Evolutionary conservation across 1,140 invertebrate genomes (phyloP).

Genomic region (Papilio aristodemus): DNA sequence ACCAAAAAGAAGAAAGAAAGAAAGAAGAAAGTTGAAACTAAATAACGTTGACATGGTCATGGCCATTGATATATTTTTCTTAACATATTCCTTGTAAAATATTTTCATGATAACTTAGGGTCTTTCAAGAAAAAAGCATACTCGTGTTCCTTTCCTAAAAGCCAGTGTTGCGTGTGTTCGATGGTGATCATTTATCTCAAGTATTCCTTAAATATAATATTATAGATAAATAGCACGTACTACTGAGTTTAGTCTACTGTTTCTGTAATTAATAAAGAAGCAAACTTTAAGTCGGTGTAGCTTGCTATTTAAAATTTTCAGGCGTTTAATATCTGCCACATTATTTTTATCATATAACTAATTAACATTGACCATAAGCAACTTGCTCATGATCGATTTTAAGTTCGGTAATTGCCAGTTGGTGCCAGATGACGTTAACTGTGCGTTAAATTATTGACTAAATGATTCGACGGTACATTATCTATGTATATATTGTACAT

Average conservation of each 20-base stretch:
- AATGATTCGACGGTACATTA: neutral
- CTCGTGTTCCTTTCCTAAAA: no score
- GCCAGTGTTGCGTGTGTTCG: no score
- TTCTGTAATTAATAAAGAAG: neutral
- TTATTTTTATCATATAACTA: neutral
- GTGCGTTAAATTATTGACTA: slow-evolving; percentile 11
- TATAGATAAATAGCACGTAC: no score
- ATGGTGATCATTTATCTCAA: no score
- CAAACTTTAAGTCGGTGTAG: neutral
- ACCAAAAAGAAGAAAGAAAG: no score
- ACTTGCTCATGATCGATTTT: slow-evolving; percentile 2
- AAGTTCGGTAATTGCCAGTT: neutral
- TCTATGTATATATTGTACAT: neutral
- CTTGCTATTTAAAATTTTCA: neutral
- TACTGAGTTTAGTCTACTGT: neutral
- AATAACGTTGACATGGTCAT: no score
- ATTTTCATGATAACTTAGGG: no score
- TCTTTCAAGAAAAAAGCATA: no score
- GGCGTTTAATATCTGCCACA: neutral
- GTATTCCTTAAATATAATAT: no score
- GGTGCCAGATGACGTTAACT: slow-evolving; percentile 12
- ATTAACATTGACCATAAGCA: slow-evolving; percentile 1
- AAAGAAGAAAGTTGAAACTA: no score
- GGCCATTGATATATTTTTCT: no score
- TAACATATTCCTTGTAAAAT: no score